Percentiles rank a stretch among this genome's conserved stretches.
phyloP scores from a whole-genome alignment of 1,140 invertebrate genomes.

The Mya arenaria region DNA sequence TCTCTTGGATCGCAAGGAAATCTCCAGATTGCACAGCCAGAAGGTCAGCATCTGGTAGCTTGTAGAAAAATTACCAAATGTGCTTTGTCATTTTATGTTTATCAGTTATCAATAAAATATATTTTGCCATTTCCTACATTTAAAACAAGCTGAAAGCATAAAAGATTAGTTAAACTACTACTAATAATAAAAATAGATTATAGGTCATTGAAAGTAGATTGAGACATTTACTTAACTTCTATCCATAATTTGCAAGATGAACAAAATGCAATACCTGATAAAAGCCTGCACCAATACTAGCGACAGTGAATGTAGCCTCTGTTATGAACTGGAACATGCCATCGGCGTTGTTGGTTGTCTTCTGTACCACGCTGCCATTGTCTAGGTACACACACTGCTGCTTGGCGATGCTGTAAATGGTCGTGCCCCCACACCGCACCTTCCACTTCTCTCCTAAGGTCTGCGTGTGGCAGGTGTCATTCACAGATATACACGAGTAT shows the following conservation, averaged over 20 bases:
- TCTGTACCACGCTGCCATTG: conserved; percentile 14
- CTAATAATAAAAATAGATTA: neutral
- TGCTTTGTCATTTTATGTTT: too few species aligned
- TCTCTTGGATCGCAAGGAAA: conserved; percentile 57
- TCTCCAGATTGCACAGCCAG: conserved; percentile 54
- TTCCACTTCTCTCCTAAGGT: conserved; percentile 47
- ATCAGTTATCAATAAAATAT: too few species aligned
- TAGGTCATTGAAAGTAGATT: neutral
- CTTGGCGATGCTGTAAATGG: conserved; percentile 56
- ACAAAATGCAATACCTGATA: conserved; percentile 41
- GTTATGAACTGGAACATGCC: conserved; percentile 34
- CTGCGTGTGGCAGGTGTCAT: conserved; percentile 41
- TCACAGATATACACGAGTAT: conserved; percentile 50
- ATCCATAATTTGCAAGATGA: neutral
- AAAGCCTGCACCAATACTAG: conserved; percentile 36
- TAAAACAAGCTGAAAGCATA: neutral
- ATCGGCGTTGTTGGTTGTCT: conserved; percentile 12
- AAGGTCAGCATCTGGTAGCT: conserved; percentile 49
- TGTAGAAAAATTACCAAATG: too few species aligned
- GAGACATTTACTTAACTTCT: neutral
- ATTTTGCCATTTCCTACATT: neutral
- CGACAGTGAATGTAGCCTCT: conserved; percentile 38
- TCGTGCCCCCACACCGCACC: conserved; percentile 26
- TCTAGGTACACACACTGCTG: conserved; percentile 47
- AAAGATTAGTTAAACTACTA: neutral